Evolutionary conservation across 1,140 invertebrate species (phyloP), one percentile per base, ranked within the genome.

Genomic region (Diuraphis noxia): DNA sequence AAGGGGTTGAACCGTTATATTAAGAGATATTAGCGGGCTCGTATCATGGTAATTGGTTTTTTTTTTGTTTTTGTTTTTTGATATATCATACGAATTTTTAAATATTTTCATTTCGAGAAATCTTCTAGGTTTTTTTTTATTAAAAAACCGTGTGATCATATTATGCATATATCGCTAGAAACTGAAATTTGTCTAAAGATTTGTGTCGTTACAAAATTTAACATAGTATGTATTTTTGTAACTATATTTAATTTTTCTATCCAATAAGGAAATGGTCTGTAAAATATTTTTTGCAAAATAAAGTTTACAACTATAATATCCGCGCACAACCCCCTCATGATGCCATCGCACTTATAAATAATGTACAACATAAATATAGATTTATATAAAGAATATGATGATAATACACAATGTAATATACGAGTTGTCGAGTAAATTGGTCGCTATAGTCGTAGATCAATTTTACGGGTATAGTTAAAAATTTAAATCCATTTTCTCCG

Each of bases 401-500:
- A 40, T 81, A 30, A 40, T 40, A 23, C n/a, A n/a, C n/a, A n/a
- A n/a, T n/a, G n/a, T 38, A 9, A 5, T 49, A 21, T 38, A 21
- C 19, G n/a, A n/a, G 25, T 46, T 21, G 1, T 41, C 10, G 30
- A n/a, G 41, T 40, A n/a, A 84, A 84, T 84, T 34, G 82, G 13
- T 84, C 30, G 17, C 30, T 30, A 84, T 17, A 41, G 82, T 21
- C 49, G 85, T 87, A 56, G 85, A 40, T 56, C 85, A 56, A 38
- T 56, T 87, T 56, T 23, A 56, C 85, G 49, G 43, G 21, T 36
- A 43, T 49, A 49, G 49, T 88, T 56, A 88, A 88, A 88, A 56
- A 88, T 88, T 63, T 40, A 88, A 63, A 88, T 40, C 23, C 49
- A 88, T 88, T 88, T 88, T 40, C 87, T 40, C 49, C 7, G 40